Evolutionary conservation across 2,888 invertebrate species (phyloP).

Genomic region (Nephrotoma flavescens): DNA sequence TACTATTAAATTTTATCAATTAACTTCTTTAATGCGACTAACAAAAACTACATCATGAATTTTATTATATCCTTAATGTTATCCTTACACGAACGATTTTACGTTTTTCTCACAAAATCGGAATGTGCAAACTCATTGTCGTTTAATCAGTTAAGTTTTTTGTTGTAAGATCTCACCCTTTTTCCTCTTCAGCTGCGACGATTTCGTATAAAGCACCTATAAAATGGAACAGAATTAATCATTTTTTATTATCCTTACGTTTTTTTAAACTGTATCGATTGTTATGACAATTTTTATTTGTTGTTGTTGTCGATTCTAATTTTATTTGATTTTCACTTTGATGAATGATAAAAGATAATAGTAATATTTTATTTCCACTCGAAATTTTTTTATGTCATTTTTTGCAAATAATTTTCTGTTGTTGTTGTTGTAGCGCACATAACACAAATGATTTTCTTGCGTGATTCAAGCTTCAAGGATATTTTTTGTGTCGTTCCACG

Average conservation of each 20-base stretch:
- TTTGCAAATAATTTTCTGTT: background rate
- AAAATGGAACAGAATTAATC: background rate
- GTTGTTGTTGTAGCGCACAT: background rate
- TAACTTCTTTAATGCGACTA: background rate
- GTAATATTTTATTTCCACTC: background rate
- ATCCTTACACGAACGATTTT: background rate
- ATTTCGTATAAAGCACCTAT: background rate
- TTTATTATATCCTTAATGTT: background rate
- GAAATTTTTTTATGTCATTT: background rate
- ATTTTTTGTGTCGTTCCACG: background rate
- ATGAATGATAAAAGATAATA: background rate
- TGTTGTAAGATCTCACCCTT: background rate
- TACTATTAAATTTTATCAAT: background rate
- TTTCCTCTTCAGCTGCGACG: background rate
- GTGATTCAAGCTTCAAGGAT: background rate
- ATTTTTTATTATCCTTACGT: background rate
- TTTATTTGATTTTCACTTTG: background rate
- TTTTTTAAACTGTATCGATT: background rate
- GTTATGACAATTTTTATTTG: background rate
- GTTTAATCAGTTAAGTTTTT: background rate
- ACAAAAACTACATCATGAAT: background rate
- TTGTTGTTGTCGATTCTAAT: background rate
- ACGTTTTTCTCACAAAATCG: background rate
- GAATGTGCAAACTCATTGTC: conserved; percentile 1
- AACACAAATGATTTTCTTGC: background rate